Evolutionary conservation across 2,113 vertebrate species (phyloP).

Genomic region (Halichoeres trimaculatus): DNA sequence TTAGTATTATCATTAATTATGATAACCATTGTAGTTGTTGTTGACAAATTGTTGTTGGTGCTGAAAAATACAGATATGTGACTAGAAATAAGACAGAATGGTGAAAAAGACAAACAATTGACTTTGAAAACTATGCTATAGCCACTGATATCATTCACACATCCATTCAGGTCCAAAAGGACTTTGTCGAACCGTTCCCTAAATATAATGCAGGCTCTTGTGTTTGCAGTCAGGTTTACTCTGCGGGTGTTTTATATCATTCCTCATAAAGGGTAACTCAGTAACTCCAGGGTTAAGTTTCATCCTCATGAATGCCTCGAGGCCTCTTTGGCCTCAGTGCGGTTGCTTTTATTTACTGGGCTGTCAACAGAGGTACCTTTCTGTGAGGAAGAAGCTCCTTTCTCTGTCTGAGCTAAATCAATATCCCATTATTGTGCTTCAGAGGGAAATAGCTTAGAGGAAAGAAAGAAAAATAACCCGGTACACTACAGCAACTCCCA

Average conservation of each 20-base stretch:
- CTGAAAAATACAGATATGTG: too few relatives aligned
- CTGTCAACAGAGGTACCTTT: constrained; percentile 31
- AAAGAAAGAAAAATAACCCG: constrained; percentile 65
- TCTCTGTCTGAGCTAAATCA: constrained; percentile 64
- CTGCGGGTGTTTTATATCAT: background rate
- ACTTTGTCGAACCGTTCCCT: too few relatives aligned
- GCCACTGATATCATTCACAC: too few relatives aligned
- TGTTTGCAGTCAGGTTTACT: too few relatives aligned
- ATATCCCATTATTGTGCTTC: constrained; percentile 75
- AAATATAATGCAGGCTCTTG: too few relatives aligned
- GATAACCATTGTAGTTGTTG: too few relatives aligned
- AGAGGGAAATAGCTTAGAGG: constrained; percentile 64
- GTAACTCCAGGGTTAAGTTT: constrained; percentile 17
- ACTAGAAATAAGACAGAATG: too few relatives aligned
- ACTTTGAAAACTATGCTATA: too few relatives aligned
- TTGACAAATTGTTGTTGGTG: too few relatives aligned
- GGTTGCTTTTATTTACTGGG: constrained; percentile 64
- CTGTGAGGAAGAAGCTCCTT: constrained; percentile 54
- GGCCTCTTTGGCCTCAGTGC: constrained; percentile 19
- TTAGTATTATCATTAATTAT: too few relatives aligned
- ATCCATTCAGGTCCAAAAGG: too few relatives aligned
- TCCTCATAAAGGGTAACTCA: constrained; percentile 13
- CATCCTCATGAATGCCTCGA: constrained; percentile 22
- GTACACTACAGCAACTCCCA: constrained; percentile 54
- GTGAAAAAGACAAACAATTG: too few relatives aligned